phyloP scores from a whole-genome alignment of 2,888 invertebrate species.

The Agriopis aurantiaria region DNA sequence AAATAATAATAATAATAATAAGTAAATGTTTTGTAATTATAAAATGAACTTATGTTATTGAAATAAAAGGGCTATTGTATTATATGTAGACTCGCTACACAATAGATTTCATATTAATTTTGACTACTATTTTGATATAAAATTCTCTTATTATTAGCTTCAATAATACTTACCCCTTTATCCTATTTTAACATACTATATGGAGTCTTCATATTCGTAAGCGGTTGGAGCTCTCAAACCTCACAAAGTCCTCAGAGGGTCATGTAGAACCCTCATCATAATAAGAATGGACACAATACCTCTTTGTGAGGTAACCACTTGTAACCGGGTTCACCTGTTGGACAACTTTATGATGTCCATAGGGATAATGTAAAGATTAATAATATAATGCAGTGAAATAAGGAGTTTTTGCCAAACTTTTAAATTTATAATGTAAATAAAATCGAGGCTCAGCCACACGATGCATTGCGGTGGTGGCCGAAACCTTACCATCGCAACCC shows the following conservation, averaged over 20 bases:
- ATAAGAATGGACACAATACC: slow-evolving; percentile 25
- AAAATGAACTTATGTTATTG: no score
- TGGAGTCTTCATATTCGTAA: slow-evolving; percentile 16
- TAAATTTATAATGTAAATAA: not conserved
- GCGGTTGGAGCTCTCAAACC: slow-evolving; percentile 2
- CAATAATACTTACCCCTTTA: not conserved
- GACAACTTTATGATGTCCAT: slow-evolving; percentile 12
- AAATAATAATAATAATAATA: no score
- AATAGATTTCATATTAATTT: no score
- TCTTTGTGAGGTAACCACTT: slow-evolving; percentile 27
- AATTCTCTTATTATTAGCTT: no score
- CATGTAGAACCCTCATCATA: slow-evolving; percentile 24
- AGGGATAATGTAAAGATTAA: slow-evolving; percentile 6
- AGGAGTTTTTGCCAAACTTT: not conserved
- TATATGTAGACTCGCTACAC: no score
- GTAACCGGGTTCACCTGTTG: slow-evolving; percentile 20
- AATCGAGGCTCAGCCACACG: no score
- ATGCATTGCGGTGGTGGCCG: no score
- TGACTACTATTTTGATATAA: no score
- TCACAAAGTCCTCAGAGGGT: slow-evolving; percentile 16
- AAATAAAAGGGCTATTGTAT: no score
- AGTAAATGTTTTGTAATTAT: no score
- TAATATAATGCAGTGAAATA: not conserved
- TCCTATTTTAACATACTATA: not conserved
- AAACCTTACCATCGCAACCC: no score